Base-by-base conservation (phyloP, 2,888 invertebrate species). In the Melieria crassipennis region DNA sequence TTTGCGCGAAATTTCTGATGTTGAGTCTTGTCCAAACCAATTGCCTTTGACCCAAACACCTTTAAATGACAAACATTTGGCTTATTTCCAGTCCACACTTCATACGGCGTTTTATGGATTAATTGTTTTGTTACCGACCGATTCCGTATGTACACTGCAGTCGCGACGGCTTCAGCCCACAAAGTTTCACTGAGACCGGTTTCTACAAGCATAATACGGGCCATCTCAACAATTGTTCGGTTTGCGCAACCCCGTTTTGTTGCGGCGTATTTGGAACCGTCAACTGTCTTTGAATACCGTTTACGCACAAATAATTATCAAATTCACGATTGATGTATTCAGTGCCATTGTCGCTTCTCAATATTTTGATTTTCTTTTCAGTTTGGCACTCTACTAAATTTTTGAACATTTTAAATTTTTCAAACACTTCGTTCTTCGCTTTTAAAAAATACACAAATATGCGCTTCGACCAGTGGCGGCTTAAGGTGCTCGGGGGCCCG, bases 111-210 rank as follows among this genome's bases (percentile, higher is more conserved):
- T 42, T 50, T 50, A 16, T 63, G 9, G 1, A 6, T 9, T 50
- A 50, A 42, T n/a, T 30, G 50, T 11, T 30, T 42, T n/a, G 30
- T 63, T 50, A 42, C 50, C 42, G 50, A 48, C n/a, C 9, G 7
- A 42, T 30, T 50, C 7, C 57, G 30, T 7, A 57, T 30, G 42
- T 57, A 57, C 57, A 16, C 57, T 16, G 57, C 57, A 16, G 57
- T 57, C 16, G 57, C 63, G 11, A 63, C 50, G 52, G 63, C 63
- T 63, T 63, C 63, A 46, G 63, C 63, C 50, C 63, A 63, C 7
- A 63, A 16, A 30, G 48, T 13, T 42, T 63, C 50, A 52, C 30
- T 42, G 7, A 63, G 30, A 30, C 50, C 50, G 5, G 50, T 42
- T 11, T 63, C 16, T 42, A 63, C 63, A 7, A 63, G 30, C 50